Conservation (phyloP, 2,113 vertebrate species). For the Microtus oregoni region DNA sequence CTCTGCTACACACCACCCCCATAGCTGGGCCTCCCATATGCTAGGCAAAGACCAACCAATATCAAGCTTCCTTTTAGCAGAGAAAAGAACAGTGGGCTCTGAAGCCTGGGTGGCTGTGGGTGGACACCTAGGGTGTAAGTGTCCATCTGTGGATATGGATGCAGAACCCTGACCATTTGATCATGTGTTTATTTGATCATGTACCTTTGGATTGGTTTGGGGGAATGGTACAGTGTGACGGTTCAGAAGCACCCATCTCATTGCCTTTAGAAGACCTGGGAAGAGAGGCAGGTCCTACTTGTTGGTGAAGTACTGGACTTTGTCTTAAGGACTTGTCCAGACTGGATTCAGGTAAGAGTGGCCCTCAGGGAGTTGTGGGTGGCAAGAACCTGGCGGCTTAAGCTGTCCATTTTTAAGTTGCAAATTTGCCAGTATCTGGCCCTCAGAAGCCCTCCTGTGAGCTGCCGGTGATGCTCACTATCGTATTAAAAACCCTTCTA, state of each 20-base stretch:
- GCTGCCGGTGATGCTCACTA: not conserved
- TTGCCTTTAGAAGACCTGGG: not conserved
- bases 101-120: not conserved
- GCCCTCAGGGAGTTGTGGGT: not conserved
- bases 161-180: not conserved
- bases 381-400: not conserved
- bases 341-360: not conserved
- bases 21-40: not conserved
- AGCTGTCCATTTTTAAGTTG: not conserved
- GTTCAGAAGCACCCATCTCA: not conserved
- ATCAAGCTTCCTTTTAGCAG: not conserved
- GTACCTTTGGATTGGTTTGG: not conserved
- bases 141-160: accelerated
- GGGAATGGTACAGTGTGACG: not conserved
- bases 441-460: not conserved
- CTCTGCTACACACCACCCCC: not conserved
- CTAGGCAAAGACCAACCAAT: not conserved
- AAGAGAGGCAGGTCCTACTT: not conserved
- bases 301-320: not conserved
- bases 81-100: not conserved
- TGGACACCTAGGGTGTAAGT: not conserved
- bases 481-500: not conserved
- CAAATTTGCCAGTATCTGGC: not conserved
- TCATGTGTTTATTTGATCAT: not conserved
- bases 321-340: not conserved